Conservation (phyloP, 64 coral and sea anemone genomes). For the Porites lutea region DNA sequence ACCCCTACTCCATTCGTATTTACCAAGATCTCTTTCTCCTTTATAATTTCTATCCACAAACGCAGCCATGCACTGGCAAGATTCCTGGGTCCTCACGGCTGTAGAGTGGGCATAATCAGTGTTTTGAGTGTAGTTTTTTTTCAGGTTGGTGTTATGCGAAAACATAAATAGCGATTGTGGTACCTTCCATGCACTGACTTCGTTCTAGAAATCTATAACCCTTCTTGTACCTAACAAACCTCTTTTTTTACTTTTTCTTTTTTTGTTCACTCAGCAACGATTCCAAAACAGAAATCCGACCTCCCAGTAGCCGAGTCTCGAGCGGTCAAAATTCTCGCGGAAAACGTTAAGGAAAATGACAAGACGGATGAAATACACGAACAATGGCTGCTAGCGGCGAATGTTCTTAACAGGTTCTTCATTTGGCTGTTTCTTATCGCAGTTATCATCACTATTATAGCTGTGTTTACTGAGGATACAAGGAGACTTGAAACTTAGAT, state of each 20-base stretch:
- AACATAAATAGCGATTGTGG: no score
- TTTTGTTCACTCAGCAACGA: conserved; percentile 25
- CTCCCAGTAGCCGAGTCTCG: conserved; percentile 58
- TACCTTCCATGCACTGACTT: no score
- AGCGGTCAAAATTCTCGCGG: conserved; percentile 71
- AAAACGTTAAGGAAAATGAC: conserved; percentile 73
- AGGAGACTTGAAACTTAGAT: neutral
- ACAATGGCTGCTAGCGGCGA: conserved; percentile 86
- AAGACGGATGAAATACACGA: conserved; percentile 71
- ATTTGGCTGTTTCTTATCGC: conserved; percentile 80
- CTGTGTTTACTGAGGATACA: conserved; percentile 54
- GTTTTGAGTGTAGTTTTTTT: no score
- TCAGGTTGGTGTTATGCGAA: no score
- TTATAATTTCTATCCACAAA: no score
- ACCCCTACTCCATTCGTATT: no score
- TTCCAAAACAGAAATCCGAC: conserved; percentile 43
- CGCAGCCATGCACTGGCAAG: no score
- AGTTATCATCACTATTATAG: conserved; percentile 79
- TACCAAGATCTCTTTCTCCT: no score
- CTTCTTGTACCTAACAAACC: neutral
- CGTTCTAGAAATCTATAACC: neutral
- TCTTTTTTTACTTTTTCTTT: neutral
- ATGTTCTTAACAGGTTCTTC: conserved; percentile 91
- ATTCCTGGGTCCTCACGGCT: no score
- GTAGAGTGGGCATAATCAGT: no score